Percentiles rank a stretch among this genome's conserved stretches.
Conservation (phyloP, 2,113 vertebrate genomes). For the Festucalex cinctus region DNA sequence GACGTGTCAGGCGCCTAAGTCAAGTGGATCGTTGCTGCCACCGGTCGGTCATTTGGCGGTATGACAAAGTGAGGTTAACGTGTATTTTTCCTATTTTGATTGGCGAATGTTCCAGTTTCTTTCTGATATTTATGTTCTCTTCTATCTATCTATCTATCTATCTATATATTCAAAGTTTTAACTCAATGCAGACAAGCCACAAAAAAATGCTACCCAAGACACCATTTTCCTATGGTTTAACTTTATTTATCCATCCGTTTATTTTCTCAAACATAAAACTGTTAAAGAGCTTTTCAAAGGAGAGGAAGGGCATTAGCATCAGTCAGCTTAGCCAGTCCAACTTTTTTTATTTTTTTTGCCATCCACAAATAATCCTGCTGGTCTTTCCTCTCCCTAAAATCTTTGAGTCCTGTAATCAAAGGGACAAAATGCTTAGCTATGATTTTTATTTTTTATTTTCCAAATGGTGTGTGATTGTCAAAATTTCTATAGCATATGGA, state of each 20-base stretch:
- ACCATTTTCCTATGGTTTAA: slow-evolving; percentile 60
- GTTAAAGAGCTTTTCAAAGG: slow-evolving; percentile 64
- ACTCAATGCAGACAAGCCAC: background rate
- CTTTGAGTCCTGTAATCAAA: background rate
- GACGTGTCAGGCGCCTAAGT: slow-evolving; percentile 24
- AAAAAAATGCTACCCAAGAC: background rate
- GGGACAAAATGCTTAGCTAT: background rate
- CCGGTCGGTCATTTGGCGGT: slow-evolving; percentile 12
- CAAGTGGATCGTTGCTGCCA: slow-evolving; percentile 39
- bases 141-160: too few relatives aligned
- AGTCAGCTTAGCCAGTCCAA: slow-evolving; percentile 43
- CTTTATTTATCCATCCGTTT: slow-evolving; percentile 65
- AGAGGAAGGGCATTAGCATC: slow-evolving; percentile 64
- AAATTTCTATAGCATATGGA: background rate
- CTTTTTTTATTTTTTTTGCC: slow-evolving; percentile 13
- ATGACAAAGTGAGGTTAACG: background rate
- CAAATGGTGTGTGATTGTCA: slow-evolving; percentile 61
- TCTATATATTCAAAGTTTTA: background rate
- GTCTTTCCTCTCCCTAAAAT: background rate
- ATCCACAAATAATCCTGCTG: slow-evolving; percentile 5
- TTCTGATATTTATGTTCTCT: too few relatives aligned
- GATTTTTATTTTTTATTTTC: slow-evolving; percentile 4
- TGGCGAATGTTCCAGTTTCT: too few relatives aligned
- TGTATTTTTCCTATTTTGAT: too few relatives aligned
- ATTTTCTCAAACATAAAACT: slow-evolving; percentile 65